These are phyloP conservation scores for Luffia ferchaultella DNA, from an alignment of 2,888 invertebrate genomes.

Conservation along the genomic window DNA sequence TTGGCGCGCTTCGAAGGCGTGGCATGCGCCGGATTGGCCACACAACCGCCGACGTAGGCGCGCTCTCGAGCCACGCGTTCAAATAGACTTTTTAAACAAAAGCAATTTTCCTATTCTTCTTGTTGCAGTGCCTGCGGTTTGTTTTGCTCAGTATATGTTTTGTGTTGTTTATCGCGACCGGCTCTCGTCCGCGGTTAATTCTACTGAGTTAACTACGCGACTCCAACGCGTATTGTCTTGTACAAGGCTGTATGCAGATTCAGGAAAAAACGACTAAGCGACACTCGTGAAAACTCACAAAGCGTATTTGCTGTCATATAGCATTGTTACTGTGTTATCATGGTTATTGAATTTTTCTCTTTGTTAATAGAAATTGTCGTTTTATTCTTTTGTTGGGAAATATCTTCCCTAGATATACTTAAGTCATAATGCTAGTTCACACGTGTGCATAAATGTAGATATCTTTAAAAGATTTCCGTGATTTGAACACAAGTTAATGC, in stretches of 20 bases:
- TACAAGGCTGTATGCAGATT: conserved; percentile 40
- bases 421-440: no score
- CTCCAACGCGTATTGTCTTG: conserved; percentile 40
- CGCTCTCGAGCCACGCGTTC: conserved; percentile 58
- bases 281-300: conserved; percentile 42
- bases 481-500: no score
- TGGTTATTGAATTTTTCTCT: conserved; percentile 48
- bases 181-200: conserved; percentile 61
- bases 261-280: conserved; percentile 40
- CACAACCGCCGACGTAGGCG: conserved; percentile 43
- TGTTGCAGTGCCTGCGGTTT: conserved; percentile 55
- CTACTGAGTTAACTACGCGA: conserved; percentile 50
- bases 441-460: no score
- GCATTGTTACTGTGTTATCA: background rate
- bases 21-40: conserved; percentile 46
- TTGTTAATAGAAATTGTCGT: no score
- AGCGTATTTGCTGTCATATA: background rate
- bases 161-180: conserved; percentile 60
- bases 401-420: no score
- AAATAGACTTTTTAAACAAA: conserved; percentile 65
- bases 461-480: no score
- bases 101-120: conserved; percentile 67
- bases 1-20: conserved; percentile 52
- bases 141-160: conserved; percentile 56
- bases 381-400: no score